These are phyloP conservation scores for Botia kubotai DNA, from an alignment of 2,797 vertebrate species.

Conservation along the genomic window DNA sequence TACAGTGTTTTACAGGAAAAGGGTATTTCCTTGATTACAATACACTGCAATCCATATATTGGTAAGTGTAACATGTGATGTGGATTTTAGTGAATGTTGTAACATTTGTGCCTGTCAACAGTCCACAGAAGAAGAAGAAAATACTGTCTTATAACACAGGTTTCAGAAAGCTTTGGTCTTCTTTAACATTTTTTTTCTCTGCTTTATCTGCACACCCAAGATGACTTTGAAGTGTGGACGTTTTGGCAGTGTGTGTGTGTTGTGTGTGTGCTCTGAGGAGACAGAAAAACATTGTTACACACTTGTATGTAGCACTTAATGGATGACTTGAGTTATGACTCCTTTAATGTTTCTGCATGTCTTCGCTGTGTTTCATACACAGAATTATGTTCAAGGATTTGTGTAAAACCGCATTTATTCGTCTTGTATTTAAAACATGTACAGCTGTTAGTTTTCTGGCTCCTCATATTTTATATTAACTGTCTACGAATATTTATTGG, in stretches of 20 bases:
- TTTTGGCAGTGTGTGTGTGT: slow-evolving; percentile 41
- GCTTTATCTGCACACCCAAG: slow-evolving; percentile 66
- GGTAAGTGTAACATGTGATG: slow-evolving; percentile 39
- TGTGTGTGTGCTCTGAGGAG: slow-evolving; percentile 32
- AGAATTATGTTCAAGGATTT: slow-evolving; percentile 2
- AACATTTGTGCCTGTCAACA: not conserved
- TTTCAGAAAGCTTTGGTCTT: slow-evolving; percentile 63
- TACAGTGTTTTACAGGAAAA: not conserved
- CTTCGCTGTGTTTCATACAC: slow-evolving; percentile 11
- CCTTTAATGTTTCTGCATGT: slow-evolving; percentile 19
- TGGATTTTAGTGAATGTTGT: slow-evolving; percentile 23
- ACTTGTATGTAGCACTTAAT: no score
- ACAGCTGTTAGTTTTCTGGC: not conserved
- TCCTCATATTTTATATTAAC: not conserved
- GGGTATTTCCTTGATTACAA: slow-evolving; percentile 31
- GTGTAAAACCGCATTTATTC: not conserved
- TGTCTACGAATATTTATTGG: not conserved
- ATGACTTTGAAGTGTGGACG: slow-evolving; percentile 70
- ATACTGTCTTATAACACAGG: slow-evolving; percentile 63
- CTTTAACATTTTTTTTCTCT: slow-evolving; percentile 60
- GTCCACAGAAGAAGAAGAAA: not conserved
- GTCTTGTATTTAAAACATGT: not conserved
- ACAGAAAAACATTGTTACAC: not conserved
- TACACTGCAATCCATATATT: slow-evolving; percentile 28
- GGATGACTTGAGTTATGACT: slow-evolving; percentile 23